Evolutionary conservation across 2,888 invertebrate species (phyloP), one percentile per base, ranked within the genome.

Genomic region (Agrotis ipsilon): DNA sequence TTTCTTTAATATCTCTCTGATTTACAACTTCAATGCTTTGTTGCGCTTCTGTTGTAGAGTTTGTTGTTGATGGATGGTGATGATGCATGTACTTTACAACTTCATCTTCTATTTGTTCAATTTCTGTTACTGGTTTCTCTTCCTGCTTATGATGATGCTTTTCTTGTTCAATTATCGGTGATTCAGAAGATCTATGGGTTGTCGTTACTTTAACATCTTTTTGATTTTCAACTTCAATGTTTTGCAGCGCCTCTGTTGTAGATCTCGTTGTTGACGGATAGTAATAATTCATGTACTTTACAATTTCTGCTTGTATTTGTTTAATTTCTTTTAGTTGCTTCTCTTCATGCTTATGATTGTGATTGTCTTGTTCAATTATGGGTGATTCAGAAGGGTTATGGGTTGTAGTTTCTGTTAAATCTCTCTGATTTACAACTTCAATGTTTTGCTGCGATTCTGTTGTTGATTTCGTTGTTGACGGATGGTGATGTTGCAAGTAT

Each of bases 301-400:
- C 86, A 18, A 91, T 73, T 67, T 88, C 86, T 76, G 91, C 91
- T 51, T 91, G 87, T 80, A 89, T 88, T 62, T 85, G 78, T 74
- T 92, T 90, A 6, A 91, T 71, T 64, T 39, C 39, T 39, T 9
- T 39, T 11, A 11, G 1, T 39, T 39, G 9, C 11, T 39, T 39
- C 39, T 39, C 39, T 39, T 39, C 39, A 39, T 39, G 39, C 2
- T 39, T 39, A 39, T 39, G 39, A 39, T 11, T 0, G 11, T 39
- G 39, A 9, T 39, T 39, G 9, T 39, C 39, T 39, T 39, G 39
- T 39, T 92, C 90, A 6, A 91, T 72, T 64, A 45, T 27, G 2
- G 49, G 32, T 51, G 45, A 45, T 62, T 46, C 11, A 18, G 16
- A 18, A 13, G 18, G 9, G 9, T 11, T n/a, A 13, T 52, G 18